A percentile compares a stretch with the other conserved stretches of the same genome.
phyloP scores from a whole-genome alignment of 1,140 invertebrate species.

The Euschistus heros region DNA sequence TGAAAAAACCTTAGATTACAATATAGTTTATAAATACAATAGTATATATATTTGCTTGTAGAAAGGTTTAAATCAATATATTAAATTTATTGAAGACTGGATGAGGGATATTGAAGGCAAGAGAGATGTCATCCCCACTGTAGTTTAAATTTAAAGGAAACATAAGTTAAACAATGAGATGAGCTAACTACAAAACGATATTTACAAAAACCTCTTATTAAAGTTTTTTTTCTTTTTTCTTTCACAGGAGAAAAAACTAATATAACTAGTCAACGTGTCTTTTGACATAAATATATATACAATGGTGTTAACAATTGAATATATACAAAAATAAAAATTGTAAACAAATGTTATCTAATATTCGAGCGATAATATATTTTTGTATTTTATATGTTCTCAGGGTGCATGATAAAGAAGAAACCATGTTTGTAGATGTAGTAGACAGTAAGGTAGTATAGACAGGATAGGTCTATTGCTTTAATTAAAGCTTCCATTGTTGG shows the following conservation, averaged over 20 bases:
- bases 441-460: not conserved
- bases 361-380: slow-evolving; percentile 13
- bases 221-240: not conserved
- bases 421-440: not conserved
- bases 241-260: slow-evolving; percentile 16
- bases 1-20: too few species aligned
- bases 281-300: slow-evolving; percentile 23
- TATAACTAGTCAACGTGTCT: slow-evolving; percentile 22
- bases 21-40: not conserved
- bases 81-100: not conserved
- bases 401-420: slow-evolving; percentile 8
- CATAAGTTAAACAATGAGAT: slow-evolving; percentile 14
- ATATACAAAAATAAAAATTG: slow-evolving; percentile 20
- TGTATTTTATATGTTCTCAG: slow-evolving; percentile 6
- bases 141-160: slow-evolving; percentile 8
- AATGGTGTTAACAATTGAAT: slow-evolving; percentile 21
- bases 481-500: slow-evolving; percentile 7
- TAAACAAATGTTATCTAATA: slow-evolving; percentile 21
- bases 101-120: slow-evolving; percentile 1
- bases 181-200: slow-evolving; percentile 10
- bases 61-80: not conserved
- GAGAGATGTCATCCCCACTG: not conserved
- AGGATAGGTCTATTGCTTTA: slow-evolving; percentile 12
- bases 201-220: slow-evolving; percentile 10
- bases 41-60: slow-evolving; percentile 3